Percentiles rank a stretch among this genome's conserved stretches.
Conservation (phyloP, 2,113 vertebrate species). For the Toxotes chatareus region DNA sequence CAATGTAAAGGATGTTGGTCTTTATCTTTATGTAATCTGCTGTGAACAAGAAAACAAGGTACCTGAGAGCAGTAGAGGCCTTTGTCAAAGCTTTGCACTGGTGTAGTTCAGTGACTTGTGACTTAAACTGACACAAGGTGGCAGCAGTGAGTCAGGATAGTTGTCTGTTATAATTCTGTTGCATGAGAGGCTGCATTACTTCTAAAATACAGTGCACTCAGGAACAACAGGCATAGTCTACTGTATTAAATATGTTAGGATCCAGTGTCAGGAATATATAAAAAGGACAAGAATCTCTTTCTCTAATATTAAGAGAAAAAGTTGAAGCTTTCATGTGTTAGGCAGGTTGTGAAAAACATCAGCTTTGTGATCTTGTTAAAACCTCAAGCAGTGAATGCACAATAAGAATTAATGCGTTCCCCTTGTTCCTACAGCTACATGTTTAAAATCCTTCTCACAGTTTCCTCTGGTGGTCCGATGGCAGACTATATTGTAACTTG, state of each 20-base stretch:
- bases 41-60: background rate
- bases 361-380: conserved; percentile 25
- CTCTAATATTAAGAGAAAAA: background rate
- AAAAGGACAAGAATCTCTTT: background rate
- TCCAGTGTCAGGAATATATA: background rate
- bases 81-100: background rate
- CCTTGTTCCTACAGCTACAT: conserved; percentile 27
- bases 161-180: background rate
- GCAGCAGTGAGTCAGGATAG: conserved; percentile 71
- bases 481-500: conserved; percentile 69
- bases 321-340: background rate
- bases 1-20: background rate
- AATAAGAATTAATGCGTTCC: conserved; percentile 31
- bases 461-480: conserved; percentile 67
- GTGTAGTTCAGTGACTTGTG: background rate
- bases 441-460: conserved; percentile 33
- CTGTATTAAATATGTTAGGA: background rate
- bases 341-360: conserved; percentile 15
- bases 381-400: conserved; percentile 39
- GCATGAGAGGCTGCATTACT: conserved; percentile 9
- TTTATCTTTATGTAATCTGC: background rate
- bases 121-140: conserved; percentile 66
- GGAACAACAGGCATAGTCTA: background rate
- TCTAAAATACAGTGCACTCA: conserved; percentile 1
- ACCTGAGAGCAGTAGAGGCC: background rate